These are phyloP conservation scores for Tokudaia muenninki DNA, from an alignment of 2,797 vertebrate genomes.

Conservation along the genomic window DNA sequence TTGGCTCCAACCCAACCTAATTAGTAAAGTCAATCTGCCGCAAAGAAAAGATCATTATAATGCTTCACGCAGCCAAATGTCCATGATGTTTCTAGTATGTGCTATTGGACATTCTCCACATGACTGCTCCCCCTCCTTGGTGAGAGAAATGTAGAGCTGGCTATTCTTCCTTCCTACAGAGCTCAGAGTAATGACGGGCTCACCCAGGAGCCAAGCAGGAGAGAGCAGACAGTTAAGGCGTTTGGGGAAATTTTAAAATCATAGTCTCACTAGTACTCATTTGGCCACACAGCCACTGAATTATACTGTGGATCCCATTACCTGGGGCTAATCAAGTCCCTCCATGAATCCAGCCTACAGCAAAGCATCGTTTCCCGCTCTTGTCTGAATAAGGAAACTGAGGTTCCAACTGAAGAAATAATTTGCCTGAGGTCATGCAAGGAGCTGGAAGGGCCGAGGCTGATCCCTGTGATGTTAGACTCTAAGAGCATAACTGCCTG, in stretches of 20 bases:
- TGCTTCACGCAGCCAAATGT: constrained; percentile 76
- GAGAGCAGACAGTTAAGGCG: constrained; percentile 49
- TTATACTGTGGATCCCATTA: neutral
- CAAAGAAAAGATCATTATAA: constrained; percentile 82
- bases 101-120: constrained; percentile 70
- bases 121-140: constrained; percentile 60
- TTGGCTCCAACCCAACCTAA: constrained; percentile 81
- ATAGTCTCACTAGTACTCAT: neutral
- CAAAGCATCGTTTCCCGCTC: neutral
- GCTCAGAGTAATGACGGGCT: neutral
- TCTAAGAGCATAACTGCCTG: neutral
- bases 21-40: constrained; percentile 83
- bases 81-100: constrained; percentile 73
- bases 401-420: constrained; percentile 48
- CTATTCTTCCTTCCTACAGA: neutral
- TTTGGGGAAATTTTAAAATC: neutral
- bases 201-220: neutral
- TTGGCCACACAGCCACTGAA: neutral
- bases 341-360: neutral
- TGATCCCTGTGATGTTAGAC: neutral
- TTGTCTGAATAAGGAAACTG: constrained; percentile 50
- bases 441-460: neutral
- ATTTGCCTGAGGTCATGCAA: neutral
- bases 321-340: neutral
- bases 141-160: constrained; percentile 62